Conservation (phyloP, 2,113 vertebrate species). For the Motacilla tschutschensis region DNA sequence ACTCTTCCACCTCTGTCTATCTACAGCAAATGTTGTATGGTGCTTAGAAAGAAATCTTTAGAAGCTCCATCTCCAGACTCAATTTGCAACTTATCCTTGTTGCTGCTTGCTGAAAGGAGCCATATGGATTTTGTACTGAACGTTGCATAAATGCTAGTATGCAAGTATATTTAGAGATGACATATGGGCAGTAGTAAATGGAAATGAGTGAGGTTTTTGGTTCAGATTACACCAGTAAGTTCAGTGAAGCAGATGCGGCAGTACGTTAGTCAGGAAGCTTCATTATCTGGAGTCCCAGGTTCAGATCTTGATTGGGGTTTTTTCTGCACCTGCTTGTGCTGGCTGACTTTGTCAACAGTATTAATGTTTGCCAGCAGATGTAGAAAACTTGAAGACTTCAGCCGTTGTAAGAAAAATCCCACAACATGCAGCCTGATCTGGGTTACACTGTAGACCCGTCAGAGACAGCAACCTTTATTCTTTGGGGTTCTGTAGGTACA, state of each 20-base stretch:
- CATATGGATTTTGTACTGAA: conserved; percentile 39
- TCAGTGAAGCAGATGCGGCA: neutral
- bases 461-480: neutral
- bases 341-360: neutral
- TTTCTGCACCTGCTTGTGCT: neutral
- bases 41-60: neutral
- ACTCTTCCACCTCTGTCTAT: neutral
- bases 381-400: neutral
- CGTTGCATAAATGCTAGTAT: neutral
- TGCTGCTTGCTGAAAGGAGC: conserved; percentile 24
- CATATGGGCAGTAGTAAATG: conserved; percentile 31
- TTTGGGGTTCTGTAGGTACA: neutral
- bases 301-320: neutral
- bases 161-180: conserved; percentile 17
- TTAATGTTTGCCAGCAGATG: neutral
- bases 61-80: neutral
- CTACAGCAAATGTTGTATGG: neutral
- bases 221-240: neutral
- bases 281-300: neutral
- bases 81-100: neutral
- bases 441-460: neutral
- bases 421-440: neutral
- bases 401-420: fast-evolving
- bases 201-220: neutral
- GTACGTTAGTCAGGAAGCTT: neutral